Conservation (phyloP, 2,797 vertebrate genomes). For the Adrianichthys oophorus region DNA sequence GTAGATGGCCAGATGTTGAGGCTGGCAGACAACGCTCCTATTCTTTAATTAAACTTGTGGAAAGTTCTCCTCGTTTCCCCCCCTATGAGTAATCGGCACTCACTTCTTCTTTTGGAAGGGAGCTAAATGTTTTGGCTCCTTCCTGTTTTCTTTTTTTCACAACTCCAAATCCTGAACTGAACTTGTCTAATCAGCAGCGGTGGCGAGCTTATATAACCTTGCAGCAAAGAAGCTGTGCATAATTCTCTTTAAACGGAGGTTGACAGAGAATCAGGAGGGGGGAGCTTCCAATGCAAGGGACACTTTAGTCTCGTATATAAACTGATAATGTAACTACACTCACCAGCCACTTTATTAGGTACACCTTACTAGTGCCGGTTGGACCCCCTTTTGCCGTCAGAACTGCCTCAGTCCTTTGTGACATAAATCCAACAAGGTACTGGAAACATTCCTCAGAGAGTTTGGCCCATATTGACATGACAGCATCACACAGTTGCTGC, state of each 20-base stretch:
- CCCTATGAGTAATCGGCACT: conserved; percentile 29
- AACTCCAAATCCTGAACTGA: conserved; percentile 5
- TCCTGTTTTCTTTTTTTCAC: no score
- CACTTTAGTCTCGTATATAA: no score
- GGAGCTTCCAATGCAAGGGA: conserved; percentile 1
- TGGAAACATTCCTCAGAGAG: no score
- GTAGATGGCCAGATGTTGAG: conserved; percentile 70
- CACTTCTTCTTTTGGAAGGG: conserved; percentile 20
- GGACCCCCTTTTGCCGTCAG: no score
- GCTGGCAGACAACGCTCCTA: conserved; percentile 49
- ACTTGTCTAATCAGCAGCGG: conserved; percentile 31
- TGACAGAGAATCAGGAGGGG: conserved; percentile 24
- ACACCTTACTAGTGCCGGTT: no score
- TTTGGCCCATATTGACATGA: no score
- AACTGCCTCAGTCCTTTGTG: no score
- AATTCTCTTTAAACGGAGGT: conserved; percentile 42
- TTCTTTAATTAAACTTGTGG: conserved; percentile 74
- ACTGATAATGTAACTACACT: no score
- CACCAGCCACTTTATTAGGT: no score
- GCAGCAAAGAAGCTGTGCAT: conserved; percentile 38
- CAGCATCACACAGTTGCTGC: no score
- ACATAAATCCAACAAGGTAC: no score
- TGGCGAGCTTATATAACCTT: conserved; percentile 38
- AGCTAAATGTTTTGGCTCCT: conserved; percentile 31
- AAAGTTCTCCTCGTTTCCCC: conserved; percentile 57